Percentiles rank a stretch among this genome's conserved stretches.
Conservation (phyloP, 2,797 vertebrate genomes). For the Sciurus vulgaris region DNA sequence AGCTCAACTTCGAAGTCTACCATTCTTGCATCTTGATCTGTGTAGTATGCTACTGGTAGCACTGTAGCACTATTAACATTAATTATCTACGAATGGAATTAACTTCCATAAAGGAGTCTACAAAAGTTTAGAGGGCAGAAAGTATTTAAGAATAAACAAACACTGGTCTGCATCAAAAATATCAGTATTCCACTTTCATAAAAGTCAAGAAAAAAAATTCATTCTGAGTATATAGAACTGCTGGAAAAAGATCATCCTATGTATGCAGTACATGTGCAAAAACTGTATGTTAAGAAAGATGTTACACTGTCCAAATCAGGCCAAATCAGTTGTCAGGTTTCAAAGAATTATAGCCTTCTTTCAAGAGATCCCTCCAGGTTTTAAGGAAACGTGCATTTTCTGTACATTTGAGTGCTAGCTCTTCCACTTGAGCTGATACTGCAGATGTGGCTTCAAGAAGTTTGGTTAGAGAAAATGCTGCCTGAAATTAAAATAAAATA, state of each 20-base stretch:
- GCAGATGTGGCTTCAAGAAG: conserved; percentile 88
- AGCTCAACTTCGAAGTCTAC: neutral
- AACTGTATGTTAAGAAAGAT: neutral
- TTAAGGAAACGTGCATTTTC: conserved; percentile 89
- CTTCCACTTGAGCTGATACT: conserved; percentile 88
- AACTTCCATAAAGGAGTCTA: conserved; percentile 24
- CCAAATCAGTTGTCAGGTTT: conserved; percentile 84
- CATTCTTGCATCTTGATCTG: neutral
- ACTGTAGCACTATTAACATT: neutral
- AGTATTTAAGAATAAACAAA: conserved; percentile 57
- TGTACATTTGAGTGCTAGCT: conserved; percentile 87
- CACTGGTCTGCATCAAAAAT: neutral
- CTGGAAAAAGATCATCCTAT: neutral
- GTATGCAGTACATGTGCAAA: conserved; percentile 5
- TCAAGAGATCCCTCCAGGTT: conserved; percentile 88
- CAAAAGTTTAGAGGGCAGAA: conserved; percentile 47
- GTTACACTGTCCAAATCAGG: neutral
- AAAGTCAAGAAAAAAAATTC: conserved; percentile 48
- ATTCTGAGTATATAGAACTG: neutral
- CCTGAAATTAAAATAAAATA: conserved; percentile 76
- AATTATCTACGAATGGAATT: conserved; percentile 9
- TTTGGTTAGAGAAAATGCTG: conserved; percentile 87
- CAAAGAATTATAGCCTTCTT: conserved; percentile 87
- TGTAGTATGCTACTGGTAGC: neutral
- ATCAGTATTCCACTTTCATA: conserved; percentile 51